A percentile compares a stretch with the other conserved stretches of the same genome.
Evolutionary conservation across 2,113 vertebrate genomes (phyloP).

Genomic region (Myocastor coypus): DNA sequence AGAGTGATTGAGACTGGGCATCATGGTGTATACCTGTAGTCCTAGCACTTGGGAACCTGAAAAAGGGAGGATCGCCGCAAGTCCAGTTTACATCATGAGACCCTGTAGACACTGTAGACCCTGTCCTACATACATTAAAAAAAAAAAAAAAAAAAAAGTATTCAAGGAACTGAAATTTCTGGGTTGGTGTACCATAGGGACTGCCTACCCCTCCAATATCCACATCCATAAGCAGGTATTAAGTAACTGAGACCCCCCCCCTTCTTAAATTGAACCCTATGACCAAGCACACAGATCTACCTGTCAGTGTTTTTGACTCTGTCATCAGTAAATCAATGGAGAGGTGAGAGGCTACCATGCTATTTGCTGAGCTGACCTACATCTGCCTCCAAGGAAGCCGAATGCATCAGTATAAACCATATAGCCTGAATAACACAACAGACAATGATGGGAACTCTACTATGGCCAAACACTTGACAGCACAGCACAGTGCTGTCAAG

Average conservation of each 20-base stretch:
- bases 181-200: slow-evolving; percentile 96
- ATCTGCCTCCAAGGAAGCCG: slow-evolving; percentile 95
- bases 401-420: slow-evolving; percentile 95
- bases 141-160: slow-evolving; percentile 92
- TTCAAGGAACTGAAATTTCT: slow-evolving; percentile 97
- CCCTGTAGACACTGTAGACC: no score
- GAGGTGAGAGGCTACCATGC: slow-evolving; percentile 95
- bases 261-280: slow-evolving; percentile 96
- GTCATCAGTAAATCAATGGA: slow-evolving; percentile 96
- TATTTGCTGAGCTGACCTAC: slow-evolving; percentile 95
- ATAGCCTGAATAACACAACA: slow-evolving; percentile 95
- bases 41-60: no score
- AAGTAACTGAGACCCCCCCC: slow-evolving; percentile 96
- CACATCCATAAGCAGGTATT: slow-evolving; percentile 96
- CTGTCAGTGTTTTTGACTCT: slow-evolving; percentile 95
- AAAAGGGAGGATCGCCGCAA: no score
- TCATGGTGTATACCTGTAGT: no score
- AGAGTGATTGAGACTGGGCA: no score
- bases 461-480: slow-evolving; percentile 95
- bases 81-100: no score
- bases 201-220: slow-evolving; percentile 93
- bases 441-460: slow-evolving; percentile 95
- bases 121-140: no score
- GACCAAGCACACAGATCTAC: slow-evolving; percentile 96
- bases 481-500: slow-evolving; percentile 96